phyloP scores from a whole-genome alignment of 2,797 vertebrate genomes.

The Pitangus sulphuratus region DNA sequence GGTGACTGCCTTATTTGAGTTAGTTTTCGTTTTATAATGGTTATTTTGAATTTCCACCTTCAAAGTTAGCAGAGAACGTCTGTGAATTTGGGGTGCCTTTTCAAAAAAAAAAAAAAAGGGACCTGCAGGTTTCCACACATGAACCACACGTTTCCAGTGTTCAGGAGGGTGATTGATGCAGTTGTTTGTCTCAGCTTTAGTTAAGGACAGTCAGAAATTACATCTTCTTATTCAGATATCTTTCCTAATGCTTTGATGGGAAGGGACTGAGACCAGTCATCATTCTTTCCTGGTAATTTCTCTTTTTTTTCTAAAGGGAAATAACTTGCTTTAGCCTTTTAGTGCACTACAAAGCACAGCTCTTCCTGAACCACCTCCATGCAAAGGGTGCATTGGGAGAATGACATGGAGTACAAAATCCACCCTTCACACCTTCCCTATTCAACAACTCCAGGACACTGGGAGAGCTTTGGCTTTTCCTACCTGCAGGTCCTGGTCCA shows the following conservation, averaged over 20 bases:
- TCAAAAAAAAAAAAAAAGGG: background rate
- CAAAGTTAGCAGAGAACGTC: background rate
- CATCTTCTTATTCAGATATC: background rate
- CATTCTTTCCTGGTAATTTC: background rate
- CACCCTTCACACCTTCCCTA: background rate
- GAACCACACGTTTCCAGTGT: background rate
- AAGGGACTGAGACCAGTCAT: background rate
- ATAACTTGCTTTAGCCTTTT: background rate
- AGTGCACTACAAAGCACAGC: background rate
- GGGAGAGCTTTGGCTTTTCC: background rate
- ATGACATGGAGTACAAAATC: background rate
- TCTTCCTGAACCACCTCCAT: background rate
- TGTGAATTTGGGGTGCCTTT: background rate
- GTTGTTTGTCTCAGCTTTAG: background rate
- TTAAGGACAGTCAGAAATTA: background rate
- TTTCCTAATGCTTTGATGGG: background rate
- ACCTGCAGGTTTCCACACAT: background rate
- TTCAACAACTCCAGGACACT: rapidly evolving
- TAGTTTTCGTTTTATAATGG: background rate
- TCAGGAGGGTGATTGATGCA: background rate
- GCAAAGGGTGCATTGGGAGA: background rate
- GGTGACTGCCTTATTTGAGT: background rate
- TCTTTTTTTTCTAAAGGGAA: background rate
- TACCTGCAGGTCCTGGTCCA: background rate
- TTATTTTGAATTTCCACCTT: background rate